Conservation (phyloP, 2,113 vertebrate genomes). For the Lasiurus cinereus region DNA sequence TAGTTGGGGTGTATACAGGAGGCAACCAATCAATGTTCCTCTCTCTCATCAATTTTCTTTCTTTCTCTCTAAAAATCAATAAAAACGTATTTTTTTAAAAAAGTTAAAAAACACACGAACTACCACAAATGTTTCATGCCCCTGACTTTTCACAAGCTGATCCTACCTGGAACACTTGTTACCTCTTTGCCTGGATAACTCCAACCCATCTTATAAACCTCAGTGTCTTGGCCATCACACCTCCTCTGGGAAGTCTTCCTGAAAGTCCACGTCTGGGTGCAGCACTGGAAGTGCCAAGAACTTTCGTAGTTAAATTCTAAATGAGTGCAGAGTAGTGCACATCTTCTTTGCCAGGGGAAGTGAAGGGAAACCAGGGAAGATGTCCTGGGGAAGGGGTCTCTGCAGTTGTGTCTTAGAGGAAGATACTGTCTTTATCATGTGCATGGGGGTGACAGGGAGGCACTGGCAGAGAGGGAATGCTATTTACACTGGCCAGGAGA, state of each 20-base stretch:
- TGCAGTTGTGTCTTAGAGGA: background rate
- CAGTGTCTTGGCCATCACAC: background rate
- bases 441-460: too few species aligned
- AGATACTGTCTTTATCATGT: background rate
- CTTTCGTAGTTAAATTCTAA: background rate
- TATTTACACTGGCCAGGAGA: background rate
- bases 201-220: background rate
- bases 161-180: background rate
- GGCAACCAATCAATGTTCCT: too few species aligned
- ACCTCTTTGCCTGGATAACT: constrained; percentile 1
- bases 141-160: background rate
- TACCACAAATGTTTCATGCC: background rate
- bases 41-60: too few species aligned
- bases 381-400: background rate
- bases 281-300: background rate
- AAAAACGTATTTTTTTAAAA: too few species aligned
- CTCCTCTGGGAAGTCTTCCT: constrained; percentile 19
- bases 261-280: background rate
- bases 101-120: background rate
- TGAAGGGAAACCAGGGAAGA: background rate
- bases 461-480: background rate
- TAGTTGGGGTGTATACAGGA: too few species aligned
- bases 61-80: too few species aligned
- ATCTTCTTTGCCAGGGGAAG: background rate
- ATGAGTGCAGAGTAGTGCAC: background rate